Evolutionary conservation across 2,797 vertebrate genomes (phyloP), one percentile per base, ranked within the genome.

Genomic region (Loris lydekkerianus): DNA sequence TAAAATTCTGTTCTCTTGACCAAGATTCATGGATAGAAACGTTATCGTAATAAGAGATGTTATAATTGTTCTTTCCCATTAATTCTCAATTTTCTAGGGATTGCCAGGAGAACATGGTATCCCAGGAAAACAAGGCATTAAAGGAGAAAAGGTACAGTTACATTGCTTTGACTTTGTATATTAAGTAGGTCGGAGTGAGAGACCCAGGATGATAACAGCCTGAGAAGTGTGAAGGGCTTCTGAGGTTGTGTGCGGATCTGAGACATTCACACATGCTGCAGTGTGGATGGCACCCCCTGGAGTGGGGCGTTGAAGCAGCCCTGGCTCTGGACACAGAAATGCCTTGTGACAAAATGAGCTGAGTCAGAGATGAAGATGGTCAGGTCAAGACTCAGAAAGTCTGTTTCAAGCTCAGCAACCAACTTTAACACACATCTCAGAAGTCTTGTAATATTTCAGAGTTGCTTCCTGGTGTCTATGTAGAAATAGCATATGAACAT

Each of bases 91-190:
- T 98, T 98, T 98, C 97, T 98, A 99, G 99, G 99, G 99, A 53
- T 98, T 99, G 94, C 98, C 98, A 86, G 99, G 99, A 98, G 98
- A 99, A 87, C 98, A 98, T 0, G 99, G 99, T 87, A 97, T 97
- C 88, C 98, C 98, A 69, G 99, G 99, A 97, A 99, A 98, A 97
- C 99, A 99, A 96, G 99, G 99, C 95, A 97, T 98, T 91, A 99
- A 99, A 99, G 99, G 99, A 98, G 99, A 99, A 95, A 99, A 99
- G 99, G 99, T 99, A 99, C 29, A 8, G 37, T 94, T 96, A 46
- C 34, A 67, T 85, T 34, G 31, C 63, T 70, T 53, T 95, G n/a
- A 84, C 93, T 97, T 84, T 90, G 10, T 20, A 14, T 92, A 5
- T 75, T 73, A 83, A 37, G 13, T 37, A 53, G 23, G 46, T 63